These are phyloP conservation scores for Noctua pronuba DNA, from an alignment of 2,888 invertebrate species.

Conservation along the genomic window DNA sequence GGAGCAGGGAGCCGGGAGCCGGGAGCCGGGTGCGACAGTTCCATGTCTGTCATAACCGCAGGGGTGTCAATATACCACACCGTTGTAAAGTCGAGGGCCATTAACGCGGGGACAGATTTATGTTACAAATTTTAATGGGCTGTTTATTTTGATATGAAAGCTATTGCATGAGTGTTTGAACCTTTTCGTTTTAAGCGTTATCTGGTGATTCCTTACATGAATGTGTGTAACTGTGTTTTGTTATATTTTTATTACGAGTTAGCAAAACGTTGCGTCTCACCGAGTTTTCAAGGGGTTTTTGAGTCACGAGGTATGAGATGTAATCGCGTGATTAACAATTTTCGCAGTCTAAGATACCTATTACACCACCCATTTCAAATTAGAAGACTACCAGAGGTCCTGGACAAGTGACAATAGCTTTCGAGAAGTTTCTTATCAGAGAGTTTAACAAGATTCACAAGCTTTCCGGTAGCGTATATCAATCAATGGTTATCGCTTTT, in stretches of 20 bases:
- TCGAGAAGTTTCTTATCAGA: neutral
- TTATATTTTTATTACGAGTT: neutral
- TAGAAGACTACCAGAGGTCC: neutral
- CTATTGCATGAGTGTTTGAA: constrained; percentile 43
- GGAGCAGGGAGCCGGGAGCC: constrained; percentile 34
- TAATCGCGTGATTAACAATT: neutral
- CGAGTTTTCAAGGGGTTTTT: neutral
- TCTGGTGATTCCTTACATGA: neutral
- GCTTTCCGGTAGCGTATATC: neutral
- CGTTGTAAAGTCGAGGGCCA: constrained; percentile 67
- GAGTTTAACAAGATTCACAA: neutral
- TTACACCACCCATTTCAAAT: neutral
- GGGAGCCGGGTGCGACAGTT: constrained; percentile 56
- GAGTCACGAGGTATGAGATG: neutral
- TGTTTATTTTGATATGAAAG: constrained; percentile 65
- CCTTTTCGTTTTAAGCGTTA: constrained; percentile 9
- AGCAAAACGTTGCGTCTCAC: neutral
- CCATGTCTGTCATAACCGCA: constrained; percentile 64
- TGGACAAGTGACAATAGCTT: neutral
- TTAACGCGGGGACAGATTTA: constrained; percentile 61
- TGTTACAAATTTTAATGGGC: constrained; percentile 65
- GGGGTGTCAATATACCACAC: constrained; percentile 66
- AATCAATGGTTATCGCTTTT: neutral
- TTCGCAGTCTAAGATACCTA: neutral
- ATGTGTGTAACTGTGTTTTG: neutral